A percentile compares a stretch with the other conserved stretches of the same genome.
These are phyloP conservation scores for Pachliopta kotzebuea DNA, from an alignment of 2,888 invertebrate species.

Conservation along the genomic window DNA sequence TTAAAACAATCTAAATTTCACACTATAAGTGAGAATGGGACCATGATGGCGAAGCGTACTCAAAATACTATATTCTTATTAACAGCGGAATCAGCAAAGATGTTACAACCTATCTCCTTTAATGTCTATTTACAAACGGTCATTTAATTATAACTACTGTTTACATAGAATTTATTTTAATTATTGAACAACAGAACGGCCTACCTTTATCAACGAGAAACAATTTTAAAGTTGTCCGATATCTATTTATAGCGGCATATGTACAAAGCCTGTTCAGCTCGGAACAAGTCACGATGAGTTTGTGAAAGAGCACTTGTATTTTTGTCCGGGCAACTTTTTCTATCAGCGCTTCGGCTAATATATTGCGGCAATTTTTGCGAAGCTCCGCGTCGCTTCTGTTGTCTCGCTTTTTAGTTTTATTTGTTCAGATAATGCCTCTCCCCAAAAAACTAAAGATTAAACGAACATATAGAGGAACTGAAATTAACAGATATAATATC, in stretches of 20 bases:
- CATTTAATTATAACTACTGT: too few species aligned
- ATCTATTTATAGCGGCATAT: slow-evolving; percentile 12
- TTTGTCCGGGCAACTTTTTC: slow-evolving; percentile 55
- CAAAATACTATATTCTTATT: too few species aligned
- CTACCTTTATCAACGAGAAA: background rate
- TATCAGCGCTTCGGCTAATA: slow-evolving; percentile 55
- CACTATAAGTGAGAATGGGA: too few species aligned
- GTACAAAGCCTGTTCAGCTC: slow-evolving; percentile 6
- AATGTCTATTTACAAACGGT: too few species aligned
- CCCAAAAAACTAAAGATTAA: background rate
- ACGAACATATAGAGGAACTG: background rate
- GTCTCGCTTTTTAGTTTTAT: slow-evolving; percentile 18
- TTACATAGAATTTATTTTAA: background rate
- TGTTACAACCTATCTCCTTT: too few species aligned
- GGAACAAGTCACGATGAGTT: slow-evolving; percentile 27
- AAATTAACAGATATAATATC: background rate
- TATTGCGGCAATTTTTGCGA: slow-evolving; percentile 54
- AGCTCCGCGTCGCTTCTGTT: slow-evolving; percentile 8
- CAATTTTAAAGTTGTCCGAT: slow-evolving; percentile 15
- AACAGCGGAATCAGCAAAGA: too few species aligned
- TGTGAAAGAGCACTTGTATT: slow-evolving; percentile 27
- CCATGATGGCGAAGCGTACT: too few species aligned
- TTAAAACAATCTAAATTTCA: too few species aligned
- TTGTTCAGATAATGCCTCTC: background rate
- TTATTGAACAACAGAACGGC: background rate